These are phyloP conservation scores for Oreochromis mossambicus DNA, from an alignment of 2,797 vertebrate genomes.

Conservation along the genomic window DNA sequence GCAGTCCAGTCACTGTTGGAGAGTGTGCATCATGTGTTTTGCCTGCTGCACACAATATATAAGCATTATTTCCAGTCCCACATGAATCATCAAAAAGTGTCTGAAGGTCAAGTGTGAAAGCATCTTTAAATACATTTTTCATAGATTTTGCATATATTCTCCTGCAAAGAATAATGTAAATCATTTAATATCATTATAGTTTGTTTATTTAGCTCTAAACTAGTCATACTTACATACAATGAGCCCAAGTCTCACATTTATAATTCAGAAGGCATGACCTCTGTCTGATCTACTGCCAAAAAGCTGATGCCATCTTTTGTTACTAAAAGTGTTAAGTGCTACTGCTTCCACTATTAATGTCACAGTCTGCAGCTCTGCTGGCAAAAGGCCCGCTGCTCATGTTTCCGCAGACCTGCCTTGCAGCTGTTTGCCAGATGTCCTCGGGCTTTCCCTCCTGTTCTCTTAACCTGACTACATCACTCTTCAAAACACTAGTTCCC, in stretches of 20 bases:
- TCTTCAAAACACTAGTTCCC: background rate
- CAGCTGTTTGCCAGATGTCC: background rate
- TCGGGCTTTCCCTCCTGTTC: background rate
- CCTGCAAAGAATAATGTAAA: background rate
- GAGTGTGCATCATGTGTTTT: background rate
- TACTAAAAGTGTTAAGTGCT: background rate
- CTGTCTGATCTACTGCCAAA: background rate
- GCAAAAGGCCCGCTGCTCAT: background rate
- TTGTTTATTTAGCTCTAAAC: background rate
- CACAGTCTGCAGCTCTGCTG: background rate
- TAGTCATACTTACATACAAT: background rate
- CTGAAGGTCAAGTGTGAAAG: background rate
- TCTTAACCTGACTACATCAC: background rate
- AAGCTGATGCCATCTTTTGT: background rate
- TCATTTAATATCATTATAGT: background rate
- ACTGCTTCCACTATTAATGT: background rate
- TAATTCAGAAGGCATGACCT: background rate
- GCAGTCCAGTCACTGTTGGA: background rate
- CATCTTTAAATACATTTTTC: background rate
- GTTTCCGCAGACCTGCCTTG: background rate
- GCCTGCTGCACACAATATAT: background rate
- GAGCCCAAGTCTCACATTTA: background rate
- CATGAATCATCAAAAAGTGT: background rate
- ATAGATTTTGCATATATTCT: background rate
- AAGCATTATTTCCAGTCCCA: background rate